Base-by-base conservation (phyloP, 1,140 invertebrate species). In the Zaprionus nigranus region DNA sequence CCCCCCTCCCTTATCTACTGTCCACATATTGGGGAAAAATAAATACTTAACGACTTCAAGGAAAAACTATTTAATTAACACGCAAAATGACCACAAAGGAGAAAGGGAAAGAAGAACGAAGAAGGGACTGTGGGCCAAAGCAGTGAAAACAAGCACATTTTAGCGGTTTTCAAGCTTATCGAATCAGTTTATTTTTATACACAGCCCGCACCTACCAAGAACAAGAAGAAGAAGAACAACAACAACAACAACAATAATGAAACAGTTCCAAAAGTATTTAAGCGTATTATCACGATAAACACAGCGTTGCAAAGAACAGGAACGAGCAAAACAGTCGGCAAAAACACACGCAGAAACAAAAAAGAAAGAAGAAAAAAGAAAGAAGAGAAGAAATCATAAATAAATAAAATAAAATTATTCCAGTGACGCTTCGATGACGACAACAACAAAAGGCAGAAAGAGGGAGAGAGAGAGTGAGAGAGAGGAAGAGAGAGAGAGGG, bases 401-500 rank as follows among this genome's bases (percentile, higher is more conserved):
- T 73, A 83, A 65, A 30, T 67, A 76, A 70, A 74, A 54, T 62
- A 56, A 75, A 56, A 75, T 68, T 72, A 63, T 84, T 85, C 78
- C 82, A 82, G 81, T 69, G 46, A 60, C 60, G 51, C 26, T 34
- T 20, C 57, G 62, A 81, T 83, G 81, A 83, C 81, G 77, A 82
- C 75, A 81, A 75, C 15, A 40, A 51, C n/a, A n/a, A n/a, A n/a
- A n/a, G n/a, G n/a, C n/a, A n/a, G n/a, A 26, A 70, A 22, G 2
- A 53, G 34, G 17, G 9, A 26, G 13, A 26, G 3, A 58, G 20
- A 36, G 12, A 17, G 17, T 1, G 30, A 6, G 13, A 5, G 56
- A 58, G 56, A 28, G 26, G 1, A 1, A 28, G 26, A 28, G 28
- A 9, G 2, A 13, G 34, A 20, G 22, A 22, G 38, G 24, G 20